Percentiles rank a stretch among this genome's conserved stretches.
phyloP scores from a whole-genome alignment of 2,113 vertebrate species.

The Leucopsar rothschildi region DNA sequence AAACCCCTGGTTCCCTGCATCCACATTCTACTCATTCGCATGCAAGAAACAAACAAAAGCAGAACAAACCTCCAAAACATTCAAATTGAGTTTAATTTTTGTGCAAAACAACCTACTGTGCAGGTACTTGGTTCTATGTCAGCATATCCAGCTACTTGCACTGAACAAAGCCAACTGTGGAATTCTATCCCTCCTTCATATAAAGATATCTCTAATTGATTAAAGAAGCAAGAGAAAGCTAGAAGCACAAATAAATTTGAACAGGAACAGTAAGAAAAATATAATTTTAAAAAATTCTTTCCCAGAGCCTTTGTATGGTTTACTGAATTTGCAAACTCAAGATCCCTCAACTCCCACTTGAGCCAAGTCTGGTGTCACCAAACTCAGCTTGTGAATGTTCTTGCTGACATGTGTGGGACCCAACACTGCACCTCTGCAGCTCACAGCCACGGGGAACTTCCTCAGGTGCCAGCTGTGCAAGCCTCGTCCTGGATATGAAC shows the following conservation, averaged over 20 bases:
- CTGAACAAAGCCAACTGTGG: neutral
- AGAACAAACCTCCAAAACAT: neutral
- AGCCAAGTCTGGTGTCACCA: neutral
- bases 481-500: neutral
- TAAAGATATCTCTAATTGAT: neutral
- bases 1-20: neutral
- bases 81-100: neutral
- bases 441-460: neutral
- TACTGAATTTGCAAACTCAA: neutral
- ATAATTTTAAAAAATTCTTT: neutral
- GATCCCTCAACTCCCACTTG: neutral
- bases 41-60: neutral
- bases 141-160: neutral
- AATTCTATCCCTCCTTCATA: neutral
- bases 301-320: neutral
- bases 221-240: neutral
- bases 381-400: neutral
- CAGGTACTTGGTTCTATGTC: neutral
- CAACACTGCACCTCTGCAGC: neutral
- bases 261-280: neutral
- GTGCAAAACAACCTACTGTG: neutral
- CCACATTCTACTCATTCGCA: neutral
- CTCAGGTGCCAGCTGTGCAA: neutral
- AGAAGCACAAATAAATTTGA: neutral
- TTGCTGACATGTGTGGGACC: neutral